phyloP scores from a whole-genome alignment of 2,113 vertebrate species.

The Anser cygnoides region DNA sequence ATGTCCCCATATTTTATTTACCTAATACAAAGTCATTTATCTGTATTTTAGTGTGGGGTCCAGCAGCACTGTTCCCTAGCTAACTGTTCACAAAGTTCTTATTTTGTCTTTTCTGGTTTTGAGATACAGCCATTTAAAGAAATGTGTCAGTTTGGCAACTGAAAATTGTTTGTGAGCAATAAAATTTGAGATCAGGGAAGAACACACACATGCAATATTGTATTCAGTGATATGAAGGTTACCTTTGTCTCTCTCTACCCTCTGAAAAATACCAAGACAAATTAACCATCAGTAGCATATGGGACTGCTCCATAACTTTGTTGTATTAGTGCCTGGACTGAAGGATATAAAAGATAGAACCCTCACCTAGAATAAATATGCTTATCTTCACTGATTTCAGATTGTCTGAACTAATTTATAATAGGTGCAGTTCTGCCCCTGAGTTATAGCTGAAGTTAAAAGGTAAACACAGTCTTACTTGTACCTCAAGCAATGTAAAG shows the following conservation, averaged over 20 bases:
- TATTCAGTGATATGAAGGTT: background rate
- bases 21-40: background rate
- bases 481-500: background rate
- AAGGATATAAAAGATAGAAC: background rate
- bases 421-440: background rate
- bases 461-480: background rate
- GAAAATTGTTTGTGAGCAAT: background rate
- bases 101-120: background rate
- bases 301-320: background rate
- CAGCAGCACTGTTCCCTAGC: background rate
- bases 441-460: background rate
- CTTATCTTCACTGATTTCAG: constrained; percentile 8
- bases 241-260: background rate
- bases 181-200: background rate
- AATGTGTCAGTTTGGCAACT: background rate
- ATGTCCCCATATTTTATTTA: background rate
- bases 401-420: background rate
- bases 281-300: background rate
- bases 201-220: background rate
- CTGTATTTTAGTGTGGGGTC: background rate
- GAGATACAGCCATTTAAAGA: background rate
- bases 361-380: background rate
- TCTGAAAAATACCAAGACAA: background rate
- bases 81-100: background rate
- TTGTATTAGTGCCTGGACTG: background rate